Percentiles rank a stretch among this genome's conserved stretches.
Conservation (phyloP, 2,888 invertebrate species). For the Notocelia uddmanniana region DNA sequence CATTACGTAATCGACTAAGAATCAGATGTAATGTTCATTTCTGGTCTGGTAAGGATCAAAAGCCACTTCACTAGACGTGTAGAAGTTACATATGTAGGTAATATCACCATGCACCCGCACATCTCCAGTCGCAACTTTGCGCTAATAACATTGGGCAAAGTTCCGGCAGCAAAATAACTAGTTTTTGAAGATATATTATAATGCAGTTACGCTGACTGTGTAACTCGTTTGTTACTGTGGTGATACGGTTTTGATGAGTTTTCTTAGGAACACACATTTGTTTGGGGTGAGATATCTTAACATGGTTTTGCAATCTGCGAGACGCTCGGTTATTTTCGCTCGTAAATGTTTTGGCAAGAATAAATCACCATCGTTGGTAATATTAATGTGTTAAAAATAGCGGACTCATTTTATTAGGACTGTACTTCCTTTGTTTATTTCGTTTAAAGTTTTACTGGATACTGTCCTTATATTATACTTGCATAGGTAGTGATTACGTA, state of each 20-base stretch:
- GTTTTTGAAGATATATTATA: slow-evolving; percentile 39
- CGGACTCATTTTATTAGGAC: neutral
- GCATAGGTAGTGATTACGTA: no score
- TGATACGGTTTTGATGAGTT: slow-evolving; percentile 27
- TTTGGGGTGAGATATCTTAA: slow-evolving; percentile 11
- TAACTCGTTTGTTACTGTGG: slow-evolving; percentile 6
- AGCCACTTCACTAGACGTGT: no score
- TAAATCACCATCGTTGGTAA: neutral
- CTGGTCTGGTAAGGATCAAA: no score
- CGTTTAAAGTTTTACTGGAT: no score
- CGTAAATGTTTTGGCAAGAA: neutral
- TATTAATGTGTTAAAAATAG: neutral
- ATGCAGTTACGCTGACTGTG: slow-evolving; percentile 25
- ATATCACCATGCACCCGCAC: neutral
- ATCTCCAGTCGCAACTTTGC: neutral
- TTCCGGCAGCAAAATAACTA: slow-evolving; percentile 30
- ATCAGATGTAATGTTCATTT: no score
- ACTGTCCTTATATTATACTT: no score
- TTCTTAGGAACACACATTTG: slow-evolving; percentile 19
- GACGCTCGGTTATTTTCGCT: neutral
- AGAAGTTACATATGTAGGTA: neutral
- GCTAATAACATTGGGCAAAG: neutral
- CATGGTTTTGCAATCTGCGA: slow-evolving; percentile 32
- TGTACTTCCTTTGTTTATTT: neutral
- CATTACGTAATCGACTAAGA: no score